Percentiles rank a stretch among this genome's conserved stretches.
Evolutionary conservation across 2,113 vertebrate species (phyloP).

Genomic region (Albula goreensis): DNA sequence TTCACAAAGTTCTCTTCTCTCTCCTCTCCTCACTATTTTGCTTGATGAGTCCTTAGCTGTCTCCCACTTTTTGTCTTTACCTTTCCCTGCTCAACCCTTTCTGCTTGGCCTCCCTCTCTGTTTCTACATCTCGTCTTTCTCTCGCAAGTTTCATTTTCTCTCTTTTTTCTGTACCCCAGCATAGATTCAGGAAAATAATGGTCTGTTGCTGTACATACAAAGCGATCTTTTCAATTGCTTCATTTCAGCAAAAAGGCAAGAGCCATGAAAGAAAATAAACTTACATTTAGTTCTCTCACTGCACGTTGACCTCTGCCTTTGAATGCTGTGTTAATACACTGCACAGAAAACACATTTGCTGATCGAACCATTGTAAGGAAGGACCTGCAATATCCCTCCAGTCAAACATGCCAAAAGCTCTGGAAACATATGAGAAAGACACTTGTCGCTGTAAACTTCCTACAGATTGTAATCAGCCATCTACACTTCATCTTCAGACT

Average conservation of each 20-base stretch:
- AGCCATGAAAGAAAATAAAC: too few relatives aligned
- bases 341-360: neutral
- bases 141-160: too few relatives aligned
- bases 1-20: slow-evolving; percentile 9
- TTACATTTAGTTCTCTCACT: too few relatives aligned
- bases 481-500: neutral
- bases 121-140: too few relatives aligned
- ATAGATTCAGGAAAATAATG: too few relatives aligned
- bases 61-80: neutral
- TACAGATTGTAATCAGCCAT: neutral
- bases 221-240: too few relatives aligned
- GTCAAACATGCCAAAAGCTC: neutral
- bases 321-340: neutral
- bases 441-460: neutral
- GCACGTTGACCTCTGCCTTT: too few relatives aligned
- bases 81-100: slow-evolving; percentile 23
- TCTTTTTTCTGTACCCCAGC: too few relatives aligned
- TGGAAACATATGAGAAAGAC: neutral
- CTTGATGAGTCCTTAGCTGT: neutral
- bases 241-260: too few relatives aligned
- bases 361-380: neutral
- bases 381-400: neutral
- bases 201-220: too few relatives aligned
- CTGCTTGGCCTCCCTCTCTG: neutral
- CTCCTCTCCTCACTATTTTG: neutral